Conservation (phyloP, 2,113 vertebrate genomes). For the Jacana jacana region DNA sequence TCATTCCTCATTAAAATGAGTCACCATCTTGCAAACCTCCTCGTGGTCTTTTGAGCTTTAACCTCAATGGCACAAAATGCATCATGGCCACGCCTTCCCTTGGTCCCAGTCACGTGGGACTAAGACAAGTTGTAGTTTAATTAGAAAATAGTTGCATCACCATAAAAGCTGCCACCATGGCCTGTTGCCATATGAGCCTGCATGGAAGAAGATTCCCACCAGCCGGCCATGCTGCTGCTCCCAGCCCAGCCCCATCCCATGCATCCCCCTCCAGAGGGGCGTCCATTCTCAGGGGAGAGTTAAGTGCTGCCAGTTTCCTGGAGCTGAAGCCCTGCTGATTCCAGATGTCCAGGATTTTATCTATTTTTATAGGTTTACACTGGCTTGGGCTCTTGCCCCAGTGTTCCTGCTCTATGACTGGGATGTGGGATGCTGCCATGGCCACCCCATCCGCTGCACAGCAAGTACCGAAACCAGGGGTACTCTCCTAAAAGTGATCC, state of each 20-base stretch:
- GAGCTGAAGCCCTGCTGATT: neutral
- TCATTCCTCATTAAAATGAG: neutral
- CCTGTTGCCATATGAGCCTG: fast-evolving
- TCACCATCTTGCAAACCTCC: neutral
- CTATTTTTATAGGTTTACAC: neutral
- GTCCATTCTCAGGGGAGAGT: fast-evolving
- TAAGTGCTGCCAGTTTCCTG: neutral
- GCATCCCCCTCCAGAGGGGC: fast-evolving
- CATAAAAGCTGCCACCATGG: fast-evolving
- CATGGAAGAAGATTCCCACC: neutral
- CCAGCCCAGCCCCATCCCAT: neutral
- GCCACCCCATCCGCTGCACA: neutral
- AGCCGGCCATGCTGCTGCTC: fast-evolving
- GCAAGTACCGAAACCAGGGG: neutral
- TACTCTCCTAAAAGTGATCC: neutral
- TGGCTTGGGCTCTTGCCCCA: fast-evolving
- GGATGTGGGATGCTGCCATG: neutral
- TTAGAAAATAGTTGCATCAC: neutral
- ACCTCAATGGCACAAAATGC: fast-evolving
- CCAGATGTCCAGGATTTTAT: neutral
- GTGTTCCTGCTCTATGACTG: neutral
- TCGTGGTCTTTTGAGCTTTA: neutral
- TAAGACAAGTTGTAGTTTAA: neutral
- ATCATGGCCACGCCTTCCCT: neutral
- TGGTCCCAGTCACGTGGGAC: neutral